A percentile compares a stretch with the other conserved stretches of the same genome.
Evolutionary conservation across 2,113 vertebrate species (phyloP).

Genomic region (Nibea coibor): DNA sequence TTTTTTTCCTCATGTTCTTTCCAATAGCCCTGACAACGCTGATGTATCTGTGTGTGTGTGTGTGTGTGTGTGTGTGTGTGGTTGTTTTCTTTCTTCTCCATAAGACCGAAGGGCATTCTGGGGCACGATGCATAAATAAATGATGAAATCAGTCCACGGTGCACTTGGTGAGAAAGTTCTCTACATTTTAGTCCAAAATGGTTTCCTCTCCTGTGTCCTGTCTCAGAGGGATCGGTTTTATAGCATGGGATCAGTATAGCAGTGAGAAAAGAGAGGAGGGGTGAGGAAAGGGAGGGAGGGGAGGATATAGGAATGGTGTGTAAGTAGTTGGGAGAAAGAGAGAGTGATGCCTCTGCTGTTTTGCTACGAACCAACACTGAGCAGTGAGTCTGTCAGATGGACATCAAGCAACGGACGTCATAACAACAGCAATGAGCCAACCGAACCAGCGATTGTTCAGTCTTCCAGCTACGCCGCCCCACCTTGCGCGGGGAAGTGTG

Average conservation of each 20-base stretch:
- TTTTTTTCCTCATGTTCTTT: constrained; percentile 41
- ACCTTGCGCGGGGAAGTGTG: constrained; percentile 15
- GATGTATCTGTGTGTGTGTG: constrained; percentile 1
- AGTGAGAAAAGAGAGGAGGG: constrained; percentile 30
- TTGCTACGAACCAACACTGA: constrained; percentile 48
- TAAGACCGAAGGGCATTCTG: constrained; percentile 55
- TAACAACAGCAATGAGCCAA: constrained; percentile 56
- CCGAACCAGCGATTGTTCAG: constrained; percentile 33
- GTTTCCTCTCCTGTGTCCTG: constrained; percentile 58
- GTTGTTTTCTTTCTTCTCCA: constrained; percentile 19
- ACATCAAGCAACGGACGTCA: constrained; percentile 53
- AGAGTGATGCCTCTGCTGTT: constrained; percentile 51
- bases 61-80: constrained; percentile 2
- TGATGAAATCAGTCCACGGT: constrained; percentile 72
- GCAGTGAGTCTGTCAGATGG: constrained; percentile 44
- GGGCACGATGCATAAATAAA: constrained; percentile 73
- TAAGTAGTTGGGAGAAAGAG: constrained; percentile 34
- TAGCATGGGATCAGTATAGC: constrained; percentile 24
- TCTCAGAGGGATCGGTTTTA: constrained; percentile 54
- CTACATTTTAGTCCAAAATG: constrained; percentile 69
- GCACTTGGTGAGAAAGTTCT: constrained; percentile 66
- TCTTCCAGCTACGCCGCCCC: constrained; percentile 52
- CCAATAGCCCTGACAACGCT: constrained; percentile 43
- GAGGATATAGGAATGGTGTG: constrained; percentile 43
- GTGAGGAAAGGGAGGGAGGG: constrained; percentile 34